These are phyloP conservation scores for Daubentonia madagascariensis DNA, from an alignment of 2,113 vertebrate species.

Conservation along the genomic window DNA sequence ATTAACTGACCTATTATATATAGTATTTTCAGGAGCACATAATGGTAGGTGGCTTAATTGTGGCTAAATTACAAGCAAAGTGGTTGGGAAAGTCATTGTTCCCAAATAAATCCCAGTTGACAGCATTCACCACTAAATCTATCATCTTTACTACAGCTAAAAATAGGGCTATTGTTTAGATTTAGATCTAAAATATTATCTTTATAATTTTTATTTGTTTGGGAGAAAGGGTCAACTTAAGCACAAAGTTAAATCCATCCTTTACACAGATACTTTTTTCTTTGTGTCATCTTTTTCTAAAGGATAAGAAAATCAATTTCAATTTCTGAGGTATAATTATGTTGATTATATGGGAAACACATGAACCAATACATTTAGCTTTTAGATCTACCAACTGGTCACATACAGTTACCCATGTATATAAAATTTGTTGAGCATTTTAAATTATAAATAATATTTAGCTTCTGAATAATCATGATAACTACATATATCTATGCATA, in stretches of 20 bases:
- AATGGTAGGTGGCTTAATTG: neutral
- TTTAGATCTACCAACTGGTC: neutral
- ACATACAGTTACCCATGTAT: neutral
- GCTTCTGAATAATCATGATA: neutral
- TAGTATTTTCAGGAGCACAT: constrained; percentile 33
- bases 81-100: constrained; percentile 2
- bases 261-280: neutral
- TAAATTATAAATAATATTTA: constrained; percentile 25
- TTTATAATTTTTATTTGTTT: neutral
- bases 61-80: neutral
- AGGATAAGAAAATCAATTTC: neutral
- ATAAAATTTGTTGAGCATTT: constrained; percentile 14
- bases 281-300: neutral
- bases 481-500: neutral
- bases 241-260: neutral
- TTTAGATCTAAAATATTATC: neutral
- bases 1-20: neutral
- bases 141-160: constrained; percentile 23
- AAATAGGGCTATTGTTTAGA: neutral
- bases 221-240: neutral
- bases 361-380: neutral
- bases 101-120: neutral
- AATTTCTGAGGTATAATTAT: neutral
- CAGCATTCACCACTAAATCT: neutral
- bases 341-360: constrained; percentile 2